These are phyloP conservation scores for Dicerorhinus sumatrensis DNA, from an alignment of 2,113 vertebrate species.

Conservation along the genomic window DNA sequence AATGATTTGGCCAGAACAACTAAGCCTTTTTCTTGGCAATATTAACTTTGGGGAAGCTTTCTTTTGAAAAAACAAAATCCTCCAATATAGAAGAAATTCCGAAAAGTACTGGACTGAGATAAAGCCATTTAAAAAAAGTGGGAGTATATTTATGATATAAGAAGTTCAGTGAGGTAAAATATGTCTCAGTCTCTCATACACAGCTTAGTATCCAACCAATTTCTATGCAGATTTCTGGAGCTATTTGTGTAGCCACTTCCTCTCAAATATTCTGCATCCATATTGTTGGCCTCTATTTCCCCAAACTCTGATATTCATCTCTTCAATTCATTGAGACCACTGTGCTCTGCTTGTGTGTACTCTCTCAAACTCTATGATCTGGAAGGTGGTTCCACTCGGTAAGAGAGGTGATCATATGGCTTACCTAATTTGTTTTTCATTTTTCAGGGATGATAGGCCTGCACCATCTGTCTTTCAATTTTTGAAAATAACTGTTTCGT, in stretches of 20 bases:
- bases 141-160: not conserved
- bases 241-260: too few species aligned
- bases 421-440: not conserved
- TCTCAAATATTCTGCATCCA: not conserved
- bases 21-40: not conserved
- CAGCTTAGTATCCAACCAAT: not conserved
- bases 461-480: not conserved
- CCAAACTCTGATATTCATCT: too few species aligned
- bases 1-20: not conserved
- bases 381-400: not conserved
- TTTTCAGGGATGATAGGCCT: not conserved
- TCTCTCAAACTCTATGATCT: not conserved
- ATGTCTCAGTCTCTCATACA: not conserved
- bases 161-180: not conserved
- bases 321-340: not conserved
- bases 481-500: not conserved
- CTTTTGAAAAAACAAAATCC: not conserved
- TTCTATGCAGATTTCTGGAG: not conserved
- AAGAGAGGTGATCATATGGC: fast-evolving
- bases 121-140: not conserved
- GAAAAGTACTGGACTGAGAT: not conserved
- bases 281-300: not conserved
- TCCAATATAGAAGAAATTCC: not conserved
- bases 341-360: not conserved
- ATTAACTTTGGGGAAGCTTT: not conserved